Evolutionary conservation across 2,888 invertebrate genomes (phyloP), one percentile per base, ranked within the genome.

Genomic region (Thumatha senex): DNA sequence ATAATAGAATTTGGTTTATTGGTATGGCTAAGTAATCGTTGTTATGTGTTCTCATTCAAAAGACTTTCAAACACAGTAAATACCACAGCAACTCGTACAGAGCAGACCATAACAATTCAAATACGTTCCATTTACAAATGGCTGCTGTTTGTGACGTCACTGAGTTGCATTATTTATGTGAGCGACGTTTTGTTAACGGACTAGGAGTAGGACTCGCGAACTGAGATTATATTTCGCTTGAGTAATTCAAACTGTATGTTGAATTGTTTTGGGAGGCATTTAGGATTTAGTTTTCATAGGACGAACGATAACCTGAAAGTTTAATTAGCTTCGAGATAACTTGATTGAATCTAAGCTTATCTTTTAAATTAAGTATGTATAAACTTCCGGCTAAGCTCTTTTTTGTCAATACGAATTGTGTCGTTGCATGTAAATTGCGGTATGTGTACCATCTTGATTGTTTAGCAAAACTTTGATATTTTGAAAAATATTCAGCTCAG

Each of bases 91-190:
- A 24, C 18, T 24, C 18, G 5, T 24, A 24, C 18, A 24, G 18
- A 24, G 18, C 18, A 24, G 18, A 24, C 18, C 18, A 24, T 73
- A 77, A 78, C 82, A 77, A 82, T 83, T 82, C 78, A 82, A 80
- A 80, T 76, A 75, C 73, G 74, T 74, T 71, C 74, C 76, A 74
- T 78, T 80, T 78, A 77, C 79, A 77, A 82, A 77, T 78, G 78
- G 76, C 71, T 64, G 68, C 84, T 89, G 89, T 62, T 63, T 57
- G 67, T 88, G 89, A 89, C 89, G 87, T 86, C 82, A 83, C 78
- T 68, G 68, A 77, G 69, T 78, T 78, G 79, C 82, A 82, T 89
- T 89, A 90, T 89, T 90, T 87, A 89, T 89, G 86, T 76, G 66
- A 62, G 35, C 67, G 45, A 52, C 64, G 65, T 72, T 72, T 72